phyloP scores from a whole-genome alignment of 2,888 invertebrate species.

The Leptinotarsa rubiginosa region DNA sequence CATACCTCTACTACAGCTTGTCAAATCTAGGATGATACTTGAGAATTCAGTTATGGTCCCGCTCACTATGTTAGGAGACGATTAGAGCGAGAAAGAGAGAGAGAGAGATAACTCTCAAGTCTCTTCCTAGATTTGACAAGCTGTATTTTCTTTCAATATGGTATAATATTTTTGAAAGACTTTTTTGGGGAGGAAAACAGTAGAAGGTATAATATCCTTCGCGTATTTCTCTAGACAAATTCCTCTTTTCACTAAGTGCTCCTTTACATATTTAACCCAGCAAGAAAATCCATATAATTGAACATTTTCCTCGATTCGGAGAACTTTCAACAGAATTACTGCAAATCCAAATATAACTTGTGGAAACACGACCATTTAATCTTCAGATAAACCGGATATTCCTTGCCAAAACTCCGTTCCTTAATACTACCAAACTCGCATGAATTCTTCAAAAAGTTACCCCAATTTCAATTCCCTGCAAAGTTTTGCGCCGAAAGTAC shows the following conservation, averaged over 20 bases:
- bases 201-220: too few relatives aligned
- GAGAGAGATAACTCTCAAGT: too few relatives aligned
- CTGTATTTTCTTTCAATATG: too few relatives aligned
- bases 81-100: too few relatives aligned
- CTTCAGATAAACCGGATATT: slow-evolving; percentile 11
- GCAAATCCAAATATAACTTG: neutral
- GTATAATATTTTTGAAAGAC: too few relatives aligned
- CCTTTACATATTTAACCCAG: neutral
- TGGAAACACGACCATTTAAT: neutral
- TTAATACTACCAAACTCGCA: slow-evolving; percentile 7
- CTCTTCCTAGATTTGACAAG: too few relatives aligned
- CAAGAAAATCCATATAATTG: neutral
- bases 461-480: slow-evolving; percentile 13
- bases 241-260: neutral
- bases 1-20: too few relatives aligned
- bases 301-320: slow-evolving; percentile 6
- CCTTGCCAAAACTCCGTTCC: neutral
- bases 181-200: too few relatives aligned
- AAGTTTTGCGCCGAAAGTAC: slow-evolving; percentile 26
- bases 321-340: slow-evolving; percentile 1
- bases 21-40: too few relatives aligned
- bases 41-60: too few relatives aligned
- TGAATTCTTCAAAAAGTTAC: slow-evolving; percentile 7
- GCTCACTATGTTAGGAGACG: too few relatives aligned
- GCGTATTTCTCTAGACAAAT: too few relatives aligned